Evolutionary conservation across 2,113 vertebrate genomes (phyloP), one percentile per base, ranked within the genome.

Genomic region (Gasterosteus aculeatus): DNA sequence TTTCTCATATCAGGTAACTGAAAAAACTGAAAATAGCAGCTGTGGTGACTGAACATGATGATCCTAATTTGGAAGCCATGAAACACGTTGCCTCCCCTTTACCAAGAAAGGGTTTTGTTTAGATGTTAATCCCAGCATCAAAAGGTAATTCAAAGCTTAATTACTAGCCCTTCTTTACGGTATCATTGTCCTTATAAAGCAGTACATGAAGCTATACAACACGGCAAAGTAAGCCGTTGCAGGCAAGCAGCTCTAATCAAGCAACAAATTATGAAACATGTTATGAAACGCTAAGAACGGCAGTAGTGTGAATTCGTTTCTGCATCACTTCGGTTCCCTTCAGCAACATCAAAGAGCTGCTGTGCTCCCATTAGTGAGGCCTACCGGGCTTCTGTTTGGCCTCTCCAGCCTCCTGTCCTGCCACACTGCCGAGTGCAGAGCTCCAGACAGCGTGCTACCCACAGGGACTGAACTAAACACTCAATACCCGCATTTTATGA

Each of bases 351-450:
- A 83, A 87, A 88, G 80, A 38, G 53, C 78, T 60, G 72, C 75
- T 79, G 64, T 82, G 75, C 69, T 88, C 85, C 76, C 82, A 73
- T 90, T 85, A 86, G 70, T 75, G 74, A 71, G 65, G 76, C 69
- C 75, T 51, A 72, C 56, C 10, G 66, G 75, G 68, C 89, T 86
- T 73, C 82, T 84, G 87, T 88, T 92, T 72, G 69, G 81, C 66
- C 63, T 90, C 81, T 72, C 18, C 68, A 64, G 78, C 53, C 59
- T 57, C 80, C 82, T 75, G 84, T 75, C 81, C 51, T 63, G n/a
- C 61, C 74, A 35, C 70, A 15, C 77, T 57, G 80, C 85, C 85
- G 90, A 88, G 76, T 38, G 67, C 64, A 47, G 51, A 63, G 35
- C 75, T 80, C 84, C 72, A 88, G 38, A 26, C 39, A 82, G 56